These are phyloP conservation scores for Catocala sponsa DNA, from an alignment of 2,888 invertebrate species.

Conservation along the genomic window DNA sequence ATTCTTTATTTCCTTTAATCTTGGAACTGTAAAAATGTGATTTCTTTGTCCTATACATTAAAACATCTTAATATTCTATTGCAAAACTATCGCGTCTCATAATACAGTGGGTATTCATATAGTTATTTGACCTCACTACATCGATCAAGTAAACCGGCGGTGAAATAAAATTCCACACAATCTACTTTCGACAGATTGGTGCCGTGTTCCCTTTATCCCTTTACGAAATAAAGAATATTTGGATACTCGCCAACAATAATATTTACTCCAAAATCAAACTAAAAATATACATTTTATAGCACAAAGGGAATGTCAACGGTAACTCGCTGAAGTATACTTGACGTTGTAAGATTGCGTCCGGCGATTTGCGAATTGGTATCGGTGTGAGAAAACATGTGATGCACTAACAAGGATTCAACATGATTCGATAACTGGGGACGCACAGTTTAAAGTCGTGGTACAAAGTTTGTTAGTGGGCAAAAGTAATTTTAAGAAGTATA, in stretches of 20 bases:
- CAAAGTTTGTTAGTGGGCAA: too few species aligned
- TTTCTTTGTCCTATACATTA: too few species aligned
- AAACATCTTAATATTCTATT: too few species aligned
- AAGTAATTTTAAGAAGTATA: too few species aligned
- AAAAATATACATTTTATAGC: constrained; percentile 17
- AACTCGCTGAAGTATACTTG: constrained; percentile 15
- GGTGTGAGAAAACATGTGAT: constrained; percentile 20
- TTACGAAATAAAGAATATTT: constrained; percentile 26
- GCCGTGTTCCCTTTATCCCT: constrained; percentile 16
- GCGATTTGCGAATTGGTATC: constrained; percentile 63
- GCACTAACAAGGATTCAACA: background rate
- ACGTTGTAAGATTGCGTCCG: constrained; percentile 52
- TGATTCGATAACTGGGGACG: background rate
- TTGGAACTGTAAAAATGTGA: too few species aligned
- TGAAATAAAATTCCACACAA: constrained; percentile 3
- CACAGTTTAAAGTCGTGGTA: too few species aligned
- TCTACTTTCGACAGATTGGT: constrained; percentile 14
- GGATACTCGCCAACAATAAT: constrained; percentile 28
- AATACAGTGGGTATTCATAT: too few species aligned
- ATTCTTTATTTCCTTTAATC: too few species aligned
- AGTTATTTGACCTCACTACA: background rate
- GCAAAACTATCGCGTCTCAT: too few species aligned
- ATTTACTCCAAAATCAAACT: constrained; percentile 11
- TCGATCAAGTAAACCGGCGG: too few species aligned
- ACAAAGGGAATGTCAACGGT: constrained; percentile 25